Conservation (phyloP, 2,113 vertebrate genomes). For the Gymnogyps californianus region DNA sequence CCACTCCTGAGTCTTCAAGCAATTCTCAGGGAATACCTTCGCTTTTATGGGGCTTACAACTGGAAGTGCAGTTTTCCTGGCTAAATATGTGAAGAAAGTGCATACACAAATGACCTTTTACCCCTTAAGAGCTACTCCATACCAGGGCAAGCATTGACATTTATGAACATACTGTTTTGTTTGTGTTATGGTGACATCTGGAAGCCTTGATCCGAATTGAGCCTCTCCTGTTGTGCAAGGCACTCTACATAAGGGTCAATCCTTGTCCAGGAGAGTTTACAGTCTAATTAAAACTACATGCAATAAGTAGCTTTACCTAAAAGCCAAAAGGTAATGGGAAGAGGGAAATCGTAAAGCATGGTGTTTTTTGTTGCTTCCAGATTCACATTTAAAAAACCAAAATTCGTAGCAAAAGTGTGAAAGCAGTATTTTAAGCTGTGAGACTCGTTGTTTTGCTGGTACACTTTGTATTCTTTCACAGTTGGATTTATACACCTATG, state of each 20-base stretch:
- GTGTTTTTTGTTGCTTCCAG: not conserved
- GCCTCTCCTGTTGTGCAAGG: not conserved
- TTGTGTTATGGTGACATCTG: not conserved
- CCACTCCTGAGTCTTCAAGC: not conserved
- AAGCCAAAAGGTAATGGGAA: not conserved
- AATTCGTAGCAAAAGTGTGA: not conserved
- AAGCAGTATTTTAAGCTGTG: not conserved
- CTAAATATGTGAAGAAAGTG: not conserved
- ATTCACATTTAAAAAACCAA: not conserved
- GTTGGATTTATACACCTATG: not conserved
- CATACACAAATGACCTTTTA: not conserved
- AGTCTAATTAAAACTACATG: not conserved
- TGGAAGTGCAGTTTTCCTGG: conserved; percentile 12
- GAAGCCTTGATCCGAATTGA: not conserved
- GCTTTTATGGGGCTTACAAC: not conserved
- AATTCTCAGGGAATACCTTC: not conserved
- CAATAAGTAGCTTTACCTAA: not conserved
- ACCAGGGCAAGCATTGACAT: not conserved
- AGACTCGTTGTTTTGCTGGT: not conserved
- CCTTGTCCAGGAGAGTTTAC: not conserved
- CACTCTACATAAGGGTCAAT: not conserved
- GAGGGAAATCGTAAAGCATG: not conserved
- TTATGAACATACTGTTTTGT: not conserved
- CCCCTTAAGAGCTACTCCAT: not conserved
- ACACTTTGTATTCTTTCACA: not conserved